Conservation (phyloP, 2,888 invertebrate species). For the Strigamia crassipes region DNA sequence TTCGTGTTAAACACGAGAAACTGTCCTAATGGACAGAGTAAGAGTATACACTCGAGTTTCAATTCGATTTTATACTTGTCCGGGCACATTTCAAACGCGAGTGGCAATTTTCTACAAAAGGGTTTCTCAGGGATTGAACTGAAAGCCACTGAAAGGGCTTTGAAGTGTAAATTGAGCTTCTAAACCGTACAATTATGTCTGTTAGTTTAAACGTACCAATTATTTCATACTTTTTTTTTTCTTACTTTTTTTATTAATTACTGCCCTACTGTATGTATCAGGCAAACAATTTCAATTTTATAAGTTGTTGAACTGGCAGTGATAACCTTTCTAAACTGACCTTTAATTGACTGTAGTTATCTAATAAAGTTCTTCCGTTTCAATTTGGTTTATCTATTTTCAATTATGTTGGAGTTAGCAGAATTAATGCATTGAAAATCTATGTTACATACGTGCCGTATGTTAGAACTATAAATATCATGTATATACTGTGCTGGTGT, state of each 20-base stretch:
- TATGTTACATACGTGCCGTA: no score
- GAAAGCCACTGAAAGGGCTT: conserved; percentile 2
- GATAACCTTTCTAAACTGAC: neutral
- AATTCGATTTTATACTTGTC: conserved; percentile 6
- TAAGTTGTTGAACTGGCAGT: neutral
- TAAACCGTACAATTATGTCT: neutral
- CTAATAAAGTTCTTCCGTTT: neutral
- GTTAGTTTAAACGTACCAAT: neutral
- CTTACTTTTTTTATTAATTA: neutral
- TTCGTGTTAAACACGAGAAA: conserved; percentile 16
- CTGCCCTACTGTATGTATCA: neutral
- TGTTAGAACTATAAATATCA: no score
- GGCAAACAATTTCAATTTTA: neutral
- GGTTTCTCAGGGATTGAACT: conserved; percentile 40
- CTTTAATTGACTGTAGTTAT: neutral
- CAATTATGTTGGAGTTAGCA: neutral
- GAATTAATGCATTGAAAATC: no score
- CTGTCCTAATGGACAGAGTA: neutral
- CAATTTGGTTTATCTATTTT: neutral
- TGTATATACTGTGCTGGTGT: no score
- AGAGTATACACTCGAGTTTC: conserved; percentile 18
- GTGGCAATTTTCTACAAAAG: conserved; percentile 29
- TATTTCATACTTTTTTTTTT: neutral
- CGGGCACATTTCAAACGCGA: conserved; percentile 25
- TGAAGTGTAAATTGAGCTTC: neutral